Evolutionary conservation across 1,140 invertebrate genomes (phyloP).

Genomic region (Drosophila insularis): DNA sequence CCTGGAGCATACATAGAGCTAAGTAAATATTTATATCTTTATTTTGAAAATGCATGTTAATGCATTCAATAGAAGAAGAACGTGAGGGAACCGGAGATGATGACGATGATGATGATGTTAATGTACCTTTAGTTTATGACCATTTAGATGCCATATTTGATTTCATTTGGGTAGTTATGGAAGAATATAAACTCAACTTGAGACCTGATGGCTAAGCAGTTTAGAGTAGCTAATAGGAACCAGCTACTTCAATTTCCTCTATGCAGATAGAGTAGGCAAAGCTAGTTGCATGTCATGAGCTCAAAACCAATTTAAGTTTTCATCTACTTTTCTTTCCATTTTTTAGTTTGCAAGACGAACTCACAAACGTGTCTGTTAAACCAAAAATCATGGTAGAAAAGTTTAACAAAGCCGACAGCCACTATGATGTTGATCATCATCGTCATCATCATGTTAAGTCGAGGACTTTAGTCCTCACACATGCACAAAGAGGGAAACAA

Average conservation of each 20-base stretch:
- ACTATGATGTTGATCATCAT: slow-evolving; percentile 19
- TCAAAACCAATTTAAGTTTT: slow-evolving; percentile 34
- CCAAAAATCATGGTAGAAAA: slow-evolving; percentile 39
- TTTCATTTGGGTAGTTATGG: background rate
- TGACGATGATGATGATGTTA: background rate
- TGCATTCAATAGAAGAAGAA: slow-evolving; percentile 3
- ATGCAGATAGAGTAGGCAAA: slow-evolving; percentile 2
- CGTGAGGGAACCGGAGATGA: background rate
- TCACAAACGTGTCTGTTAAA: slow-evolving; percentile 57
- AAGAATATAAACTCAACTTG: background rate
- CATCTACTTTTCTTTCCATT: background rate
- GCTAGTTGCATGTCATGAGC: slow-evolving; percentile 18
- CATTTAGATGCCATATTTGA: background rate
- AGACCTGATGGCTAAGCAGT: background rate
- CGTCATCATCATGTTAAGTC: slow-evolving; percentile 30
- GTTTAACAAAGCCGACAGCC: slow-evolving; percentile 42
- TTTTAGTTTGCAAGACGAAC: background rate
- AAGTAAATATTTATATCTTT: slow-evolving; percentile 75
- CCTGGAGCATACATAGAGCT: slow-evolving; percentile 16
- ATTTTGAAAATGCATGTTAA: slow-evolving; percentile 77
- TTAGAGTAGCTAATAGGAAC: background rate
- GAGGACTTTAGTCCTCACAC: slow-evolving; percentile 12
- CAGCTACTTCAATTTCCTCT: slow-evolving; percentile 2
- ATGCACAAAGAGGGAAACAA: slow-evolving; percentile 22
- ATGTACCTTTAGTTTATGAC: background rate